A percentile compares a stretch with the other conserved stretches of the same genome.
phyloP scores from a whole-genome alignment of 2,113 vertebrate genomes.

The Serinus canaria region DNA sequence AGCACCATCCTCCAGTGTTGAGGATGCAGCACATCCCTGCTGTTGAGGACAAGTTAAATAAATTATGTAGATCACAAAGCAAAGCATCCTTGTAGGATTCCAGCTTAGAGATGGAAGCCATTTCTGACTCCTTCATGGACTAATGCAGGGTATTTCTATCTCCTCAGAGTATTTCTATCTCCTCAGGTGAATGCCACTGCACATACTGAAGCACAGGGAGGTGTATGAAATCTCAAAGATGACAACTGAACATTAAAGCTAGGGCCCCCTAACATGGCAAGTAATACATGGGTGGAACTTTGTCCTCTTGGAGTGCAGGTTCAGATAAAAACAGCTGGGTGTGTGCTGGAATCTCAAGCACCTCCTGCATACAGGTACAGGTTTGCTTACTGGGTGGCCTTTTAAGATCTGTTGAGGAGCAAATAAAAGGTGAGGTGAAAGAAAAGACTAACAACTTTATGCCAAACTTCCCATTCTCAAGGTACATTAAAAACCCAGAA shows the following conservation, averaged over 20 bases:
- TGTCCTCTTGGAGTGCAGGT: not conserved
- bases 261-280: not conserved
- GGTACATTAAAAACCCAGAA: slow-evolving; percentile 10
- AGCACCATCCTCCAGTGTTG: not conserved
- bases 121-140: not conserved
- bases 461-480: not conserved
- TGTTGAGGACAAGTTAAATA: not conserved
- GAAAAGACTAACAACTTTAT: not conserved
- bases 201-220: not conserved
- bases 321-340: not conserved
- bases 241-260: not conserved
- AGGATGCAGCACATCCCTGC: no score
- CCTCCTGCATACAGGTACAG: not conserved
- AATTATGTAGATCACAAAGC: not conserved
- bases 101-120: not conserved
- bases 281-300: not conserved
- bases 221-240: not conserved
- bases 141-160: not conserved
- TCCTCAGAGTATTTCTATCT: not conserved
- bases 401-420: slow-evolving; percentile 5
- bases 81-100: not conserved
- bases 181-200: not conserved
- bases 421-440: not conserved
- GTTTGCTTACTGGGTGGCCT: not conserved
- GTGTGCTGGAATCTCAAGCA: not conserved